Percentiles rank a stretch among this genome's conserved stretches.
Evolutionary conservation across 2,888 invertebrate species (phyloP).

Genomic region (Deilephila porcellus): DNA sequence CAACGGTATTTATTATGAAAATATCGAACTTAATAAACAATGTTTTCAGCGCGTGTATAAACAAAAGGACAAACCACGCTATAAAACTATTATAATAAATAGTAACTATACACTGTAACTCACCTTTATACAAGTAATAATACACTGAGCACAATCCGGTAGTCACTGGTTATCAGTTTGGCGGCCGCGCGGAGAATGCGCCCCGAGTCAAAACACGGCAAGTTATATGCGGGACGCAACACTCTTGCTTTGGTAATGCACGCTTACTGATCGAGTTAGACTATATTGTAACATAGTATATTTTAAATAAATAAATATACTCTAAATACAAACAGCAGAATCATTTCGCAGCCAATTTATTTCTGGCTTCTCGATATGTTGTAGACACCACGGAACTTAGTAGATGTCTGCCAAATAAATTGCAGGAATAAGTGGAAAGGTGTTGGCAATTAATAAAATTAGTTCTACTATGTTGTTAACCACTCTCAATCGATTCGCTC

Average conservation of each 20-base stretch:
- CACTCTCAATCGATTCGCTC: too few species aligned
- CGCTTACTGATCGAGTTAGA: not conserved
- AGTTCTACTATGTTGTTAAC: too few species aligned
- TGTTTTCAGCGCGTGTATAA: not conserved
- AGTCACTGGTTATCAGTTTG: conserved; percentile 6
- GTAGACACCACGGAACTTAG: too few species aligned
- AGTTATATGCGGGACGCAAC: conserved; percentile 13
- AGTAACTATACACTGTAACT: not conserved
- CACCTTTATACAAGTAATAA: not conserved
- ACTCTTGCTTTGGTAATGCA: not conserved
- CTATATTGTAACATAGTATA: too few species aligned
- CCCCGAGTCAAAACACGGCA: not conserved
- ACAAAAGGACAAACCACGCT: not conserved
- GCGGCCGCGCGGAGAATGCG: conserved; percentile 3
- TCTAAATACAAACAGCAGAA: too few species aligned
- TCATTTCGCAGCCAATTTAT: too few species aligned
- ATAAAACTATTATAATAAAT: not conserved
- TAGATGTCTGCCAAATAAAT: too few species aligned
- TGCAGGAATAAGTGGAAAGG: too few species aligned
- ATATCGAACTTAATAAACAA: not conserved
- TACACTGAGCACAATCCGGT: conserved; percentile 11
- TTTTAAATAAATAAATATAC: too few species aligned
- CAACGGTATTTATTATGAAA: too few species aligned
- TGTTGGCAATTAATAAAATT: too few species aligned
- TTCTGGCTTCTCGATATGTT: too few species aligned